These are phyloP conservation scores for Dallia pectoralis DNA, from an alignment of 2,797 vertebrate species.

Conservation along the genomic window DNA sequence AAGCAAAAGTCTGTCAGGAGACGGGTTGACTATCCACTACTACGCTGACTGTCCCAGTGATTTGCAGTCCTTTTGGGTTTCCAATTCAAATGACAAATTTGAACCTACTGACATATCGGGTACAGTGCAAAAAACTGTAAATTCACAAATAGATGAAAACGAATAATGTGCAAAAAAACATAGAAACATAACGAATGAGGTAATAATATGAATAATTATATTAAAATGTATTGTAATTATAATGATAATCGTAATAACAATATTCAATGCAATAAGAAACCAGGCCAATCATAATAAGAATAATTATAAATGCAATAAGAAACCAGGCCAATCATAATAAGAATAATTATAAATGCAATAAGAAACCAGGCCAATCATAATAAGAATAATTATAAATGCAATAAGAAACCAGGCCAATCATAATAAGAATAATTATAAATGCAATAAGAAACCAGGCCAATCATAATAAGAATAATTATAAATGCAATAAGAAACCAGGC, in stretches of 20 bases:
- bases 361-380: conserved; percentile 25
- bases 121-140: conserved; percentile 40
- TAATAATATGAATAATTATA: conserved; percentile 27
- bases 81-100: conserved; percentile 49
- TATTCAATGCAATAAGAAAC: conserved; percentile 17
- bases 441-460: no score
- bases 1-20: conserved; percentile 55
- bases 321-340: conserved; percentile 17
- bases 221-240: conserved; percentile 26
- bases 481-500: conserved; percentile 16
- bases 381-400: conserved; percentile 28
- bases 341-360: conserved; percentile 30
- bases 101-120: conserved; percentile 33
- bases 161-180: conserved; percentile 8
- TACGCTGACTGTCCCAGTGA: conserved; percentile 66
- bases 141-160: conserved; percentile 23
- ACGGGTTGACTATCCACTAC: conserved; percentile 53
- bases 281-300: conserved; percentile 29
- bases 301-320: conserved; percentile 47
- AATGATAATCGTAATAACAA: conserved; percentile 34
- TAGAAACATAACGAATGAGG: conserved; percentile 16
- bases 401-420: conserved; percentile 16
- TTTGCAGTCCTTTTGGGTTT: conserved; percentile 60
- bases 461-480: conserved; percentile 32
- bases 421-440: conserved; percentile 43